Percentiles rank a stretch among this genome's conserved stretches.
These are phyloP conservation scores for Astropecten irregularis DNA, from an alignment of 53 echinoderm and acorn worm species.

Conservation along the genomic window DNA sequence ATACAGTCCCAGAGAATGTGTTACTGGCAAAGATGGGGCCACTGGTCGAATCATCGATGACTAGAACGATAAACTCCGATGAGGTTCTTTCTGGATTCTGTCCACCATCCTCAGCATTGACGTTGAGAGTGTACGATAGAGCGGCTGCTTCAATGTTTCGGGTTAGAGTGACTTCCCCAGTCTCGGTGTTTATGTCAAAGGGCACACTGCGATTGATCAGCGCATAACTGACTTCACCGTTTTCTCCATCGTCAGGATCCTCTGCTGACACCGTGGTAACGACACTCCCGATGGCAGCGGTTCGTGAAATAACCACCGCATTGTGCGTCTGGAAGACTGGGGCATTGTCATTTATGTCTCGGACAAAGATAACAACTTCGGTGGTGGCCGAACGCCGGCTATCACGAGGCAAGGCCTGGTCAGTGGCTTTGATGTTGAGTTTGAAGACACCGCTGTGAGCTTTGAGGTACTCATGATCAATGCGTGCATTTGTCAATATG, in stretches of 20 bases:
- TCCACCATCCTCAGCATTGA: slow-evolving; percentile 75
- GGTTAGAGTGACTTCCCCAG: slow-evolving; percentile 75
- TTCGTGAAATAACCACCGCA: slow-evolving; percentile 64
- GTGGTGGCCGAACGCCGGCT: slow-evolving; percentile 78
- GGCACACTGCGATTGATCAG: slow-evolving; percentile 59
- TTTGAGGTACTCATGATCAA: slow-evolving; percentile 72
- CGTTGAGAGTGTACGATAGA: slow-evolving; percentile 58
- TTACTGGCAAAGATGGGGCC: slow-evolving; percentile 64
- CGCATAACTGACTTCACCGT: slow-evolving; percentile 76
- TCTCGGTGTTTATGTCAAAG: slow-evolving; percentile 69
- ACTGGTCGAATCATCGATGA: slow-evolving; percentile 60
- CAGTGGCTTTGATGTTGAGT: slow-evolving; percentile 77
- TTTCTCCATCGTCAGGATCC: slow-evolving; percentile 81
- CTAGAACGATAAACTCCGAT: slow-evolving; percentile 64
- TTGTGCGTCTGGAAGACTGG: slow-evolving; percentile 84
- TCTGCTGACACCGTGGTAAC: slow-evolving; percentile 76
- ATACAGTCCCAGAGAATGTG: slow-evolving; percentile 58
- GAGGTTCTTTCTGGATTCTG: slow-evolving; percentile 50
- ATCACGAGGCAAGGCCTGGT: slow-evolving; percentile 79
- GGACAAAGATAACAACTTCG: slow-evolving; percentile 78
- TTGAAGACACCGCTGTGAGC: slow-evolving; percentile 66
- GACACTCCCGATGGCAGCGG: slow-evolving; percentile 27
- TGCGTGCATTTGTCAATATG: slow-evolving; percentile 64
- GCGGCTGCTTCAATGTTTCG: slow-evolving; percentile 35
- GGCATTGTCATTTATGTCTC: slow-evolving; percentile 87